These are phyloP conservation scores for Poeciliopsis infans DNA, from an alignment of 2,797 vertebrate genomes.

Conservation along the genomic window DNA sequence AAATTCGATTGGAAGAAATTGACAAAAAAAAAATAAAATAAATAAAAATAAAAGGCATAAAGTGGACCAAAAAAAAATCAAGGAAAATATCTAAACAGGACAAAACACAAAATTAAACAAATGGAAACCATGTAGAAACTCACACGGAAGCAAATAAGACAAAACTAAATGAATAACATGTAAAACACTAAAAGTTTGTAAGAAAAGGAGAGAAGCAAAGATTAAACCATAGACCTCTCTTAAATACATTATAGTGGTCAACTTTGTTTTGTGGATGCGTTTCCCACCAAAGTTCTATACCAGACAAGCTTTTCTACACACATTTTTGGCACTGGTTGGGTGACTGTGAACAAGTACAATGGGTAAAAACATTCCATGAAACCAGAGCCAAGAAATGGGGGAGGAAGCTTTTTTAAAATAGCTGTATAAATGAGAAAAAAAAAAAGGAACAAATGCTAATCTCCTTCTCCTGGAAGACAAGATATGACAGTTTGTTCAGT, in stretches of 20 bases:
- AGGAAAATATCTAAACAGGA: not conserved
- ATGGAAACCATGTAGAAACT: not conserved
- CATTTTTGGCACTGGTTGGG: constrained; percentile 3
- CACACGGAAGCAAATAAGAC: not conserved
- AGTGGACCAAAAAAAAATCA: not conserved
- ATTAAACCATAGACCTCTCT: not conserved
- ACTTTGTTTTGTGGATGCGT: not conserved
- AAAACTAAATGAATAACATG: not conserved
- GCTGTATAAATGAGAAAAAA: constrained; percentile 4
- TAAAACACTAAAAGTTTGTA: not conserved
- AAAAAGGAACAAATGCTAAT: constrained; percentile 10
- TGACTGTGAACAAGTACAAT: not conserved
- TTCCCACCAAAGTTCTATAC: not conserved
- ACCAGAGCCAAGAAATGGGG: constrained; percentile 8
- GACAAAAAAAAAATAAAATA: not conserved
- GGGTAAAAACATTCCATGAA: not conserved
- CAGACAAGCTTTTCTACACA: not conserved
- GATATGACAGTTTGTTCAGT: not conserved
- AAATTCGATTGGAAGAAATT: not conserved
- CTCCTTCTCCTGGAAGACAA: not conserved
- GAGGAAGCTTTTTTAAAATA: not conserved
- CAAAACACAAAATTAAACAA: not conserved
- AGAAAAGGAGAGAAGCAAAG: not conserved
- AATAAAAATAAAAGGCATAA: not conserved
- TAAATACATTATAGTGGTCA: not conserved